Percentiles rank a stretch among this genome's conserved stretches.
Conservation (phyloP, 2,888 invertebrate genomes). For the Tubulanus polymorphus region DNA sequence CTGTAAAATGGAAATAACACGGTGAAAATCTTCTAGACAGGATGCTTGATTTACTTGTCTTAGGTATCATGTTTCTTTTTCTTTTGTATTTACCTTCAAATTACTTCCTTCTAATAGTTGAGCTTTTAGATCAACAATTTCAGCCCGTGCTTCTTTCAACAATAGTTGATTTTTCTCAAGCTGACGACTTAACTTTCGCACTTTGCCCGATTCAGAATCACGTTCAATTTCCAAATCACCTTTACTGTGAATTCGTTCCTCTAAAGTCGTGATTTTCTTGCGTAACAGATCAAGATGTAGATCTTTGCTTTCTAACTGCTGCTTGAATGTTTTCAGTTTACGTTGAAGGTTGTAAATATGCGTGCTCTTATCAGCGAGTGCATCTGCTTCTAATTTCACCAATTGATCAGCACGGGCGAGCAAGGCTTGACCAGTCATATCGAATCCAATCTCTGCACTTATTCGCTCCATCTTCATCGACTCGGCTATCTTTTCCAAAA, state of each 20-base stretch:
- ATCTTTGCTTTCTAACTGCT: conserved; percentile 87
- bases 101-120: conserved; percentile 47
- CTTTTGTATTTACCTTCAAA: conserved; percentile 37
- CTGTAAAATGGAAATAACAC: not conserved
- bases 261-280: conserved; percentile 66
- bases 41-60: not conserved
- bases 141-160: conserved; percentile 74
- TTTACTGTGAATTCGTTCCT: conserved; percentile 41
- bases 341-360: conserved; percentile 87
- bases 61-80: not conserved
- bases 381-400: conserved; percentile 73
- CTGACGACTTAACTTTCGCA: conserved; percentile 71
- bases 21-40: too few relatives aligned
- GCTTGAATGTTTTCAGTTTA: conserved; percentile 74
- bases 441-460: conserved; percentile 74
- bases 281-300: conserved; percentile 83
- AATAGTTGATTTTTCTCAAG: conserved; percentile 77
- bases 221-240: conserved; percentile 41
- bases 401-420: conserved; percentile 81
- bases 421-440: conserved; percentile 78
- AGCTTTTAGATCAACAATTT: conserved; percentile 77
- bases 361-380: conserved; percentile 78
- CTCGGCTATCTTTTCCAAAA: conserved; percentile 76
- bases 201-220: conserved; percentile 37
- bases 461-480: conserved; percentile 82